Evolutionary conservation across 1,140 invertebrate genomes (phyloP).

Genomic region (Dreissena polymorpha): DNA sequence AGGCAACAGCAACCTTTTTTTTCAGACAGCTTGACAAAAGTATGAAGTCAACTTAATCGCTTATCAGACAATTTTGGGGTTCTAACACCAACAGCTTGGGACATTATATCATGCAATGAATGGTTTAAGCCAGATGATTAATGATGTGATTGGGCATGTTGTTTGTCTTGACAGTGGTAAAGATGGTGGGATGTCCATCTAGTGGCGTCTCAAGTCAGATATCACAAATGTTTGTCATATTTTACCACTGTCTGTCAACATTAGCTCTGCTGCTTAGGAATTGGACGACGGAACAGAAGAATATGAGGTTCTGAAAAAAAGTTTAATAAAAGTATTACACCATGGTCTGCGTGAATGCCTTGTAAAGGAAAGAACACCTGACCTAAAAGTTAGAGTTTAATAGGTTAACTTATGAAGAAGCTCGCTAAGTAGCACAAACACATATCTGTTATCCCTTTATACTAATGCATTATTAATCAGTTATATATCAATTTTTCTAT

Average conservation of each 20-base stretch:
- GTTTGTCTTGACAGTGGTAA: no score
- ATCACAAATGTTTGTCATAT: no score
- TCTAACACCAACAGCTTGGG: no score
- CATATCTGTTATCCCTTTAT: background rate
- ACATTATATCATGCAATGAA: no score
- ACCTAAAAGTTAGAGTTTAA: background rate
- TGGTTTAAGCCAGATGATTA: no score
- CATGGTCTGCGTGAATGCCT: background rate
- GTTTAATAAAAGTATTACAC: conserved; percentile 20
- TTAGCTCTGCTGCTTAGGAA: conserved; percentile 17
- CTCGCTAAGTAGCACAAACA: background rate
- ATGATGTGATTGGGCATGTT: no score
- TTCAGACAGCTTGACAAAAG: no score
- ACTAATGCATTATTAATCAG: background rate
- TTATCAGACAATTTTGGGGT: no score
- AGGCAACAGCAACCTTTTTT: no score
- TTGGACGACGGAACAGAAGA: conserved; percentile 79
- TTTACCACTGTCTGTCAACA: background rate
- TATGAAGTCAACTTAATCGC: no score
- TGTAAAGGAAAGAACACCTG: background rate
- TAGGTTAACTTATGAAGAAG: background rate
- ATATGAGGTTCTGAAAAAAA: conserved; percentile 83
- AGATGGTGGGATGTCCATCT: no score
- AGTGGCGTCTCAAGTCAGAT: no score
- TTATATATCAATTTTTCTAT: background rate